A percentile compares a stretch with the other conserved stretches of the same genome.
phyloP scores from a whole-genome alignment of 2,888 invertebrate species.

The Stenodera caucasica region DNA sequence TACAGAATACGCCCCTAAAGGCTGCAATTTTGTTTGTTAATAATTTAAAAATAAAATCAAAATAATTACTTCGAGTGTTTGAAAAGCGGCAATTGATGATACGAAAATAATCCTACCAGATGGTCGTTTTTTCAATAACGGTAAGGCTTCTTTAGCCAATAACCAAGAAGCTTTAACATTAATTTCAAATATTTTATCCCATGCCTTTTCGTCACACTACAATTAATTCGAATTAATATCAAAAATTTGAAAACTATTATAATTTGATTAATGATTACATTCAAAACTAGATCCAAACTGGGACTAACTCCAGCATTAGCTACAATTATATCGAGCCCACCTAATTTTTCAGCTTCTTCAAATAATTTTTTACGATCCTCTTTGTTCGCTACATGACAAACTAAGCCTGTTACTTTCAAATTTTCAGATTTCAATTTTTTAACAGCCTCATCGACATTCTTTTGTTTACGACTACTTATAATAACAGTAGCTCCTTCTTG shows the following conservation, averaged over 20 bases:
- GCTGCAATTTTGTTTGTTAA: no score
- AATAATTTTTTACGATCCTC: constrained; percentile 76
- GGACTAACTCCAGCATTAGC: constrained; percentile 96
- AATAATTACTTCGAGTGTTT: constrained; percentile 65
- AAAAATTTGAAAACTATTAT: constrained; percentile 9
- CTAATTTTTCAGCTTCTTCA: constrained; percentile 70
- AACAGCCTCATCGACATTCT: constrained; percentile 81
- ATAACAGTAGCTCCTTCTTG: constrained; percentile 87
- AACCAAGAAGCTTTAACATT: constrained; percentile 91
- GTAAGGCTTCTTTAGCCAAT: constrained; percentile 83
- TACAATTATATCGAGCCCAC: constrained; percentile 90
- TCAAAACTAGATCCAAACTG: constrained; percentile 73
- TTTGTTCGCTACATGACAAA: constrained; percentile 89
- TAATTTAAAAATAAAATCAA: no score
- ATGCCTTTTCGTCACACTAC: constrained; percentile 76
- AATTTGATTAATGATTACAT: no score
- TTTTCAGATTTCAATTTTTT: constrained; percentile 70
- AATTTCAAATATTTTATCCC: constrained; percentile 96
- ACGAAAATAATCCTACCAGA: constrained; percentile 87
- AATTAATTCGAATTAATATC: constrained; percentile 37
- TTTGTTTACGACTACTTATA: constrained; percentile 86
- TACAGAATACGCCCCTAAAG: constrained; percentile 86
- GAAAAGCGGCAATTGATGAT: constrained; percentile 84
- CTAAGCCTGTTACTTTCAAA: constrained; percentile 60
- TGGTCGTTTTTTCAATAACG: constrained; percentile 75